Evolutionary conservation across 2,113 vertebrate species (phyloP).

Genomic region (Dipodomys ordii): DNA sequence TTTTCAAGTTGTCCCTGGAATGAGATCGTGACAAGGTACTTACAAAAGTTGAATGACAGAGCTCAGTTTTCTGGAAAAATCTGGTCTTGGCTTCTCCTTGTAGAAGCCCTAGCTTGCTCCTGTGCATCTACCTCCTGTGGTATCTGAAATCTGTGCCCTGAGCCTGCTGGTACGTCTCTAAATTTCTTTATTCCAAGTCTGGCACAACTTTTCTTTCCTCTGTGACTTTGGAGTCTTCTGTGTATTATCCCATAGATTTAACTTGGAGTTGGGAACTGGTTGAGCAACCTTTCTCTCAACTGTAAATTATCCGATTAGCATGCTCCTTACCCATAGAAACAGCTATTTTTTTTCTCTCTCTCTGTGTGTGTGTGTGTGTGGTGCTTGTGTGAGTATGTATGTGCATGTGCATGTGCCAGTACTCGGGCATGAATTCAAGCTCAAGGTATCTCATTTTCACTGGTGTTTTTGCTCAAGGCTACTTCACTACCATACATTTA

Average conservation of each 20-base stretch:
- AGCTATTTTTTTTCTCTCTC: too few species aligned
- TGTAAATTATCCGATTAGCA: neutral
- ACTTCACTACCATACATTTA: too few species aligned
- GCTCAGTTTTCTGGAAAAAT: conserved; percentile 32
- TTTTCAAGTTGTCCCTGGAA: neutral
- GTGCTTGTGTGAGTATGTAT: too few species aligned
- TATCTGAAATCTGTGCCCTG: neutral
- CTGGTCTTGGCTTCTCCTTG: conserved; percentile 44
- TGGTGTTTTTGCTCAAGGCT: too few species aligned
- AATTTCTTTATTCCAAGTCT: conserved; percentile 57
- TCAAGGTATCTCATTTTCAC: too few species aligned
- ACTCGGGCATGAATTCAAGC: too few species aligned
- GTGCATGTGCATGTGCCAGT: too few species aligned
- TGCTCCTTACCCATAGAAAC: neutral
- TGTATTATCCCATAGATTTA: neutral
- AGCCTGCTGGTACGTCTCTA: conserved; percentile 35
- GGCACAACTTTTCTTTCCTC: conserved; percentile 42
- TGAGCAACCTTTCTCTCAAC: neutral
- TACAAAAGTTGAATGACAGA: neutral
- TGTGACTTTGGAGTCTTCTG: conserved; percentile 35
- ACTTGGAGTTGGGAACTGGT: neutral
- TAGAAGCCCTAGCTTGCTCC: neutral
- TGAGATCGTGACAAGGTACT: neutral
- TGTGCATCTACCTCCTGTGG: neutral
- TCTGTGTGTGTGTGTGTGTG: too few species aligned